Percentiles rank a stretch among this genome's conserved stretches.
phyloP scores from a whole-genome alignment of 1,140 invertebrate genomes.

The Drosophila dunni region DNA sequence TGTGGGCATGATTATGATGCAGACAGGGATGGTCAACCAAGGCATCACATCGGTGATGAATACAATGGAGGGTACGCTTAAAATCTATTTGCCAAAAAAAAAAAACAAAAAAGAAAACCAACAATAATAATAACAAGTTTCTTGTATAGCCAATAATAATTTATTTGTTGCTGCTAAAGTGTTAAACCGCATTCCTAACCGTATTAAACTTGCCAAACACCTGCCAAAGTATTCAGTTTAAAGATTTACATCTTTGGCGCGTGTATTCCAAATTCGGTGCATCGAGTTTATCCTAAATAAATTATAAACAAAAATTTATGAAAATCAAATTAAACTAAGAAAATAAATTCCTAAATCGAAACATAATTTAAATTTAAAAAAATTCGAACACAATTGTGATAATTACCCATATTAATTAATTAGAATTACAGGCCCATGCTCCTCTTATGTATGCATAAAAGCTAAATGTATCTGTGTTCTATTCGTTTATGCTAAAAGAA shows the following conservation, averaged over 20 bases:
- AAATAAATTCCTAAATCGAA: conserved; percentile 14
- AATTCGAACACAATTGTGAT: conserved; percentile 14
- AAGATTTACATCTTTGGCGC: conserved; percentile 19
- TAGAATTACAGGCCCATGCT: conserved; percentile 4
- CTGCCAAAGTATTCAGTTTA: not conserved
- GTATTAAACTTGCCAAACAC: conserved; percentile 19
- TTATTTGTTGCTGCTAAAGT: conserved; percentile 78
- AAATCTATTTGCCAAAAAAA: conserved; percentile 67
- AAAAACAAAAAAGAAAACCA: conserved; percentile 48
- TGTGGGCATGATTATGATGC: conserved; percentile 98
- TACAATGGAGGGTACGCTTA: conserved; percentile 92
- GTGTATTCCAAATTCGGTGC: conserved; percentile 18
- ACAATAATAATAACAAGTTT: conserved; percentile 30
- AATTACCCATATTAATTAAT: conserved; percentile 26
- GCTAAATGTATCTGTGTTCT: conserved; percentile 20
- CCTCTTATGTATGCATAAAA: not conserved
- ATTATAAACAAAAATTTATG: conserved; percentile 1
- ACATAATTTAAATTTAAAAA: conserved; percentile 1
- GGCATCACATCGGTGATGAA: conserved; percentile 90
- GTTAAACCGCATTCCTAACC: conserved; percentile 44
- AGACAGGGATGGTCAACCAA: conserved; percentile 95
- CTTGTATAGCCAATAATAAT: conserved; percentile 61
- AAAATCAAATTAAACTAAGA: conserved; percentile 8
- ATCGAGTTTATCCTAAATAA: conserved; percentile 12
- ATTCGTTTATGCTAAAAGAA: conserved; percentile 31